phyloP scores from a whole-genome alignment of 2,113 vertebrate species.

The Lamprotornis superbus region DNA sequence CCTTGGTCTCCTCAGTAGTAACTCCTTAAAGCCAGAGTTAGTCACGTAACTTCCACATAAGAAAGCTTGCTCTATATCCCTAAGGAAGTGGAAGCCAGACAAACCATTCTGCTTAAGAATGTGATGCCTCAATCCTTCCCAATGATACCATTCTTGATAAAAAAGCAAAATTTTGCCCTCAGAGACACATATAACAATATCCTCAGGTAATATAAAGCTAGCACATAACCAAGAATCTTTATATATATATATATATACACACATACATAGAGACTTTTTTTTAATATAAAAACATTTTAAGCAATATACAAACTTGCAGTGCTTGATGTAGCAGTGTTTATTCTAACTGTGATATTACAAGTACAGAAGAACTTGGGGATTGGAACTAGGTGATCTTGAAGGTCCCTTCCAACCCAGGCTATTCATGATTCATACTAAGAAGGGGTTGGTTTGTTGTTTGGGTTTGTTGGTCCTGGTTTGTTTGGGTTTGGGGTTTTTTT shows the following conservation, averaged over 20 bases:
- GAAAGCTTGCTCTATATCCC: not conserved
- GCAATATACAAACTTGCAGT: not conserved
- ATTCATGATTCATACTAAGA: not conserved
- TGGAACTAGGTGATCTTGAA: not conserved
- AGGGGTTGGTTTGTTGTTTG: not conserved
- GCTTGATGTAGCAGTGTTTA: not conserved
- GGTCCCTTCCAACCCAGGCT: not conserved
- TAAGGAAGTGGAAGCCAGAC: not conserved
- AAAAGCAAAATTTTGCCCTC: not conserved
- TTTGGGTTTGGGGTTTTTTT: not conserved
- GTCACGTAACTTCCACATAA: rapidly evolving
- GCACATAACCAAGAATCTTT: not conserved
- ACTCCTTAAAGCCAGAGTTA: not conserved
- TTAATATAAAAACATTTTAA: not conserved
- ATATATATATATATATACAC: not conserved
- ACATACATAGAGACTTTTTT: rapidly evolving
- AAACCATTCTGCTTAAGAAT: not conserved
- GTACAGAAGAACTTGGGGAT: not conserved
- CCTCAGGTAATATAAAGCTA: not conserved
- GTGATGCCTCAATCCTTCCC: not conserved
- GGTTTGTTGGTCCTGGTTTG: not conserved
- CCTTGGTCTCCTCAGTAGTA: not conserved
- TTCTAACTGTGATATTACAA: not conserved
- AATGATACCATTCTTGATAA: not conserved
- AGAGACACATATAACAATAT: not conserved